These are phyloP conservation scores for Philonicus albiceps DNA, from an alignment of 2,888 invertebrate species.

Conservation along the genomic window DNA sequence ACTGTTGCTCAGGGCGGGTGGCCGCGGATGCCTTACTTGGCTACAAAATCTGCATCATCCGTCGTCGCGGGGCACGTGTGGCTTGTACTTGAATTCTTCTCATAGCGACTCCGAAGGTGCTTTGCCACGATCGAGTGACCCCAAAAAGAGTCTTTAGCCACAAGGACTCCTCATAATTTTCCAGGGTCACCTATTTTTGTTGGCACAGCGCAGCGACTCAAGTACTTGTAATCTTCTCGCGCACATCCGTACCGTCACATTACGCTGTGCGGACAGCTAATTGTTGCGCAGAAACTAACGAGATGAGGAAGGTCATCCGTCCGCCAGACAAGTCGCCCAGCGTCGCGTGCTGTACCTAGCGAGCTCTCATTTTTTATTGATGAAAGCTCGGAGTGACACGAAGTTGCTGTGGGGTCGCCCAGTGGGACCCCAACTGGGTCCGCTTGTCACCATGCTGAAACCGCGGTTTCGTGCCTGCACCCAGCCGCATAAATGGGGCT, in stretches of 20 bases:
- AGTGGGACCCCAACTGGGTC: not conserved
- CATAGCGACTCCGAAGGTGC: not conserved
- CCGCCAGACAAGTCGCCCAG: not conserved
- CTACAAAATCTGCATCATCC: not conserved
- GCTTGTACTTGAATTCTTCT: not conserved
- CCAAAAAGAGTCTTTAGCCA: not conserved
- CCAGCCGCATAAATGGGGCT: not conserved
- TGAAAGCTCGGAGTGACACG: not conserved
- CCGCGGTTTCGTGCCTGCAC: not conserved
- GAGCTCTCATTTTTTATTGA: not conserved
- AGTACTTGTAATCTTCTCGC: not conserved
- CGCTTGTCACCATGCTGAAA: not conserved
- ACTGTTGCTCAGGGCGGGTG: not conserved
- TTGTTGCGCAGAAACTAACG: not conserved
- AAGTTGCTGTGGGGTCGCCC: not conserved
- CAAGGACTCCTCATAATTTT: not conserved
- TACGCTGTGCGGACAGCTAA: not conserved
- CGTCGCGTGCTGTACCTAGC: not conserved
- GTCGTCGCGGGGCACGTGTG: not conserved
- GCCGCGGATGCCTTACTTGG: not conserved
- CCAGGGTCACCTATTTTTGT: not conserved
- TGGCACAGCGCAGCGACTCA: not conserved
- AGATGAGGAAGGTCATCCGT: not conserved
- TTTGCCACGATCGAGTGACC: not conserved
- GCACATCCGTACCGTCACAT: not conserved